A percentile compares a stretch with the other conserved stretches of the same genome.
These are phyloP conservation scores for Drosophila paranaensis DNA, from an alignment of 2,888 invertebrate species.

Conservation along the genomic window DNA sequence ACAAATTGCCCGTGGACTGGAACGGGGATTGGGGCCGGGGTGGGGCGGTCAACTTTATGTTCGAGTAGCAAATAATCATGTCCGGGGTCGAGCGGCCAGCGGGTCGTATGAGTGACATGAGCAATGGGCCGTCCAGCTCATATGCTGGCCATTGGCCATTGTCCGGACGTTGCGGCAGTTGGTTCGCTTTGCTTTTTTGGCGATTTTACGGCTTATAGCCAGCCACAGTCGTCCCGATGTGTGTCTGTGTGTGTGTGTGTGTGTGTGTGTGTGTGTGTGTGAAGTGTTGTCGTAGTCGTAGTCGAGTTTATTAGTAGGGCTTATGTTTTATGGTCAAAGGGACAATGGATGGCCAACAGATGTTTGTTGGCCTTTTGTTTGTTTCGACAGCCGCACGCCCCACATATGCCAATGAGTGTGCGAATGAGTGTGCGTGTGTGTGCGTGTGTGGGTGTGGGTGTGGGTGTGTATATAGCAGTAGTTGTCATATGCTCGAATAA, in stretches of 20 bases:
- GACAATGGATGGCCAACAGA: slow-evolving; percentile 79
- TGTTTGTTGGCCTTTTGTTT: slow-evolving; percentile 77
- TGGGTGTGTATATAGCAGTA: slow-evolving; percentile 33
- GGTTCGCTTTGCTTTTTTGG: slow-evolving; percentile 78
- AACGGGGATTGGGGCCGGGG: not conserved
- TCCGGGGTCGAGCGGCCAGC: slow-evolving; percentile 46
- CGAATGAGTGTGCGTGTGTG: slow-evolving; percentile 13
- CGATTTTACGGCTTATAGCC: slow-evolving; percentile 80
- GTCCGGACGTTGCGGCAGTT: slow-evolving; percentile 54
- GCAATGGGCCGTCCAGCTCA: slow-evolving; percentile 56
- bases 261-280: slow-evolving; percentile 41
- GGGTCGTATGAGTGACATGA: slow-evolving; percentile 75
- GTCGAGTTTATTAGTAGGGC: slow-evolving; percentile 77
- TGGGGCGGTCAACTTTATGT: slow-evolving; percentile 64
- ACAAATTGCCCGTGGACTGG: slow-evolving; percentile 1
- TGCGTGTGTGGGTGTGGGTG: slow-evolving; percentile 7
- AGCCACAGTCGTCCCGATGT: slow-evolving; percentile 49
- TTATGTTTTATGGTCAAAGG: slow-evolving; percentile 76
- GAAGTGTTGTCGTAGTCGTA: slow-evolving; percentile 64
- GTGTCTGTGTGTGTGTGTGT: slow-evolving; percentile 7
- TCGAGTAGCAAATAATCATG: slow-evolving; percentile 80
- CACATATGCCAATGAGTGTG: slow-evolving; percentile 20
- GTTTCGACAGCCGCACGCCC: slow-evolving; percentile 38
- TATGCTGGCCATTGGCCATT: slow-evolving; percentile 53
- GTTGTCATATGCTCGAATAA: slow-evolving; percentile 79